A percentile compares a stretch with the other conserved stretches of the same genome.
Evolutionary conservation across 2,797 vertebrate genomes (phyloP).

Genomic region (Catostomus latipinnis): DNA sequence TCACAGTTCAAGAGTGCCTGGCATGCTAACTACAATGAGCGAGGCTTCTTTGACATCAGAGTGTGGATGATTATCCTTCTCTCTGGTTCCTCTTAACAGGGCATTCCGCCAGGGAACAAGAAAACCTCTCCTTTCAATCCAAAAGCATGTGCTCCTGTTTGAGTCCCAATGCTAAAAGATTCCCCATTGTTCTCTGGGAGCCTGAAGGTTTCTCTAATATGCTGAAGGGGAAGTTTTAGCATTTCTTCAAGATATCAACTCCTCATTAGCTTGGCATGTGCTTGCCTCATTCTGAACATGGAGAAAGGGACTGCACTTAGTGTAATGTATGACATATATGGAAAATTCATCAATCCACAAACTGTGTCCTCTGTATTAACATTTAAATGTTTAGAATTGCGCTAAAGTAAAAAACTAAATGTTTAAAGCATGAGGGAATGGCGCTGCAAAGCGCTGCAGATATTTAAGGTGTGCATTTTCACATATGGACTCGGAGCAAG

Average conservation of each 20-base stretch:
- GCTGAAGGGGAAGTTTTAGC: constrained; percentile 58
- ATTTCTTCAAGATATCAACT: constrained; percentile 65
- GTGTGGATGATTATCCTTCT: constrained; percentile 46
- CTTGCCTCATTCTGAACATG: constrained; percentile 51
- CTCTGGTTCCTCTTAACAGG: constrained; percentile 49
- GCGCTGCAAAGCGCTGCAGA: too few species aligned
- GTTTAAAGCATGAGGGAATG: too few species aligned
- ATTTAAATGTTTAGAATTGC: too few species aligned
- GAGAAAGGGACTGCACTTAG: background rate
- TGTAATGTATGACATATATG: too few species aligned
- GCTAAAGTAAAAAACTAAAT: too few species aligned
- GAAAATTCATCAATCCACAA: too few species aligned
- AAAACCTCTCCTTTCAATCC: constrained; percentile 54
- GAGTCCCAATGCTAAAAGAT: constrained; percentile 52
- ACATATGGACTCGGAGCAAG: too few species aligned
- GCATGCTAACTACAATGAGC: constrained; percentile 55
- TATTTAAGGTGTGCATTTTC: too few species aligned
- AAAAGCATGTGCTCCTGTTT: constrained; percentile 38
- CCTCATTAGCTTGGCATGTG: constrained; percentile 51
- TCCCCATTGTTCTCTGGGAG: constrained; percentile 68
- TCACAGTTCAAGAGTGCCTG: constrained; percentile 40
- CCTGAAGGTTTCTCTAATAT: constrained; percentile 48
- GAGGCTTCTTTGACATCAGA: constrained; percentile 44
- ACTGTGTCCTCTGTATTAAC: too few species aligned
- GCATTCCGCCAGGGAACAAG: constrained; percentile 52